Evolutionary conservation across 2,888 invertebrate species (phyloP).

Genomic region (Unio delphinus): DNA sequence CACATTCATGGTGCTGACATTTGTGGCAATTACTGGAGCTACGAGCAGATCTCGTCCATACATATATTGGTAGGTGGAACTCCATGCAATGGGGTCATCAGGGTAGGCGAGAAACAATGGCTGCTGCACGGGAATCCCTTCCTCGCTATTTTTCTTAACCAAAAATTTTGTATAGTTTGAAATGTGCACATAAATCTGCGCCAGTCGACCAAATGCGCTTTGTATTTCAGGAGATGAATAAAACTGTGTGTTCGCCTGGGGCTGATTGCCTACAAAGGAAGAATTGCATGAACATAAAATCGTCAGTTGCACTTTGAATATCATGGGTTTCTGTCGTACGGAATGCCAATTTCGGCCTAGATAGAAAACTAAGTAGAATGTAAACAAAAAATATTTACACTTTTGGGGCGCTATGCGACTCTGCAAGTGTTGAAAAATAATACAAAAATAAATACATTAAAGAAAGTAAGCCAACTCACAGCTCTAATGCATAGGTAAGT

Average conservation of each 20-base stretch:
- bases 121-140: slow-evolving; percentile 59
- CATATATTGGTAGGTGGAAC: slow-evolving; percentile 59
- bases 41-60: slow-evolving; percentile 61
- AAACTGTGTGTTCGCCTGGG: slow-evolving; percentile 52
- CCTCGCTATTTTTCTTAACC: slow-evolving; percentile 27
- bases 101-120: slow-evolving; percentile 59
- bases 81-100: slow-evolving; percentile 36
- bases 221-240: slow-evolving; percentile 39
- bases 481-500: too few relatives aligned
- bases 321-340: too few relatives aligned
- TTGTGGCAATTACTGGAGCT: slow-evolving; percentile 54
- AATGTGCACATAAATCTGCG: slow-evolving; percentile 46
- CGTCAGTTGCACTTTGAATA: not conserved
- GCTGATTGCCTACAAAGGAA: slow-evolving; percentile 54
- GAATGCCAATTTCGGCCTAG: too few relatives aligned
- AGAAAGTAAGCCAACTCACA: too few relatives aligned
- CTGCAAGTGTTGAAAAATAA: too few relatives aligned
- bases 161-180: slow-evolving; percentile 50
- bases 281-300: not conserved
- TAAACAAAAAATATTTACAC: too few relatives aligned
- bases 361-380: too few relatives aligned
- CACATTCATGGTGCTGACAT: slow-evolving; percentile 38
- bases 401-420: too few relatives aligned
- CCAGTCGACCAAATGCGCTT: slow-evolving; percentile 48
- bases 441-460: too few relatives aligned